Evolutionary conservation across 2,888 invertebrate genomes (phyloP).

Genomic region (Pandemis cinnamomeana): DNA sequence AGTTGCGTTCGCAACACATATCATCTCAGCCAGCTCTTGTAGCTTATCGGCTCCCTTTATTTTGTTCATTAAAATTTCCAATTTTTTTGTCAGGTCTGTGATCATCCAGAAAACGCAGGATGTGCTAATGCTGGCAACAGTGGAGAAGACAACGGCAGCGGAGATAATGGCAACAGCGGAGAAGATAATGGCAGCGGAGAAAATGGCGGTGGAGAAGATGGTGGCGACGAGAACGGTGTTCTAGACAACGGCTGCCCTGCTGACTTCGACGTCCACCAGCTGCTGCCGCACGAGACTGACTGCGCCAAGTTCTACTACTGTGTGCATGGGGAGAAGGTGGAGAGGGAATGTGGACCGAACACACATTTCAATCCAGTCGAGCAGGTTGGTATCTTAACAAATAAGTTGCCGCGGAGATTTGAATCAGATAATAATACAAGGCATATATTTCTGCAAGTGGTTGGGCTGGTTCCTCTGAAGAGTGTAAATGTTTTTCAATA

Average conservation of each 20-base stretch:
- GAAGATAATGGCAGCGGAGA: slow-evolving; percentile 23
- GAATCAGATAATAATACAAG: too few species aligned
- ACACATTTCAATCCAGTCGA: slow-evolving; percentile 54
- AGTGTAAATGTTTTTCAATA: too few species aligned
- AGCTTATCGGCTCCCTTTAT: too few species aligned
- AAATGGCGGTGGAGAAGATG: slow-evolving; percentile 21
- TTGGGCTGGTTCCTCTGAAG: too few species aligned
- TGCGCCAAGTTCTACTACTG: slow-evolving; percentile 47
- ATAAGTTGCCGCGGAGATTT: too few species aligned
- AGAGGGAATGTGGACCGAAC: slow-evolving; percentile 50
- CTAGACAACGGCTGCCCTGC: slow-evolving; percentile 42
- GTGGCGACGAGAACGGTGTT: slow-evolving; percentile 16
- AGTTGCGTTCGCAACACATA: too few species aligned
- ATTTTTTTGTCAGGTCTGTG: slow-evolving; percentile 23
- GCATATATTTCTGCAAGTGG: too few species aligned
- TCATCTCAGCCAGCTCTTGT: too few species aligned
- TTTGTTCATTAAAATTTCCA: too few species aligned
- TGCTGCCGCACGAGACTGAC: slow-evolving; percentile 43
- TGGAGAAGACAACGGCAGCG: slow-evolving; percentile 1
- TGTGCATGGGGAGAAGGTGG: slow-evolving; percentile 38
- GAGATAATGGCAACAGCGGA: background rate
- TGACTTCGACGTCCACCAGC: slow-evolving; percentile 40
- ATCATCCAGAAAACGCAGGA: slow-evolving; percentile 48
- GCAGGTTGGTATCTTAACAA: slow-evolving; percentile 51
- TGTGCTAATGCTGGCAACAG: slow-evolving; percentile 42